Evolutionary conservation across 2,888 invertebrate genomes (phyloP), one percentile per base, ranked within the genome.

Genomic region (Bhutanitis thaidina): DNA sequence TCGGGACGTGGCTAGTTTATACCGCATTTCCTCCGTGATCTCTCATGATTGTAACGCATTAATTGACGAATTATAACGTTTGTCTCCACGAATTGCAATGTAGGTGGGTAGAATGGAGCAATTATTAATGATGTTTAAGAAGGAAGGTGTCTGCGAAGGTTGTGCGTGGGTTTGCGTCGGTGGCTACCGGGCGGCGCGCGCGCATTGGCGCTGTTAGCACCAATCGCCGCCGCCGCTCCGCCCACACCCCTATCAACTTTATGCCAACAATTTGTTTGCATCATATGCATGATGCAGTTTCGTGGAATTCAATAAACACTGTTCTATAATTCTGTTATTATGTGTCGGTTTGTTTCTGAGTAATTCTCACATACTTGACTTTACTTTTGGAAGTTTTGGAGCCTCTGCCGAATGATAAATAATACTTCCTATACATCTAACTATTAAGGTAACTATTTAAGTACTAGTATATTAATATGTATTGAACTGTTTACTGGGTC

Each of bases 191-290:
- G 69, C 74, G 72, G 83, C 83, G 87, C 78, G 63, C 74, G 83
- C 86, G 87, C 85, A 88, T 89, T 88, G 89, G 89, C 70, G 81
- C 73, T 69, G 71, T 63, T 53, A 64, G 74, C 72, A 72, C 88
- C 89, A 88, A 87, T 88, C 74, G 70, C 72, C 71, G 64, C 63
- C 62, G 60, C 64, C 65, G 80, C 66, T 78, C 80, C 89, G 87
- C 89, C 88, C 80, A 74, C 76, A 55, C 61, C 58, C 46, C 54
- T 56, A 57, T 54, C 57, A 54, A 55, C 54, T 54, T 55, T 49
- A 60, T 56, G 52, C 50, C 35, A 43, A 15, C 32, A 14, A n/a
- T 34, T 43, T n/a, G 7, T 20, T 44, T 37, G 20, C 36, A 29
- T 2, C 25, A 20, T 7, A 30, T 40, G 35, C 38, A 29, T 39